Percentiles rank a stretch among this genome's conserved stretches.
Evolutionary conservation across 2,797 vertebrate genomes (phyloP).

Genomic region (Holocentrus rufus): DNA sequence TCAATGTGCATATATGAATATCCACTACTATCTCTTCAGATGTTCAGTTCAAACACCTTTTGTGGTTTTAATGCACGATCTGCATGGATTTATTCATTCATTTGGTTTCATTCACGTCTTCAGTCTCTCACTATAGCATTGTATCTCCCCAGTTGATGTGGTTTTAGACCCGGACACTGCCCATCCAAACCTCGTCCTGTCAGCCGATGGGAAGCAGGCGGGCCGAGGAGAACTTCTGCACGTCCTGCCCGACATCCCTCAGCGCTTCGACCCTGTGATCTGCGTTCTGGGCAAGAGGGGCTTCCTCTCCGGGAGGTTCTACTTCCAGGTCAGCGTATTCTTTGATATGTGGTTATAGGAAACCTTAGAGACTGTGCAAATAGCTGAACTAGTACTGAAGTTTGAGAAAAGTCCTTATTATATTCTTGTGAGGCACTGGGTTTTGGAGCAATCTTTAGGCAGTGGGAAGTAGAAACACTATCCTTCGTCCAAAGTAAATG

Average conservation of each 20-base stretch:
- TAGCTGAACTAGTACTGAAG: not conserved
- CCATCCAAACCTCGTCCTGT: conserved; percentile 82
- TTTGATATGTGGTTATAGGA: not conserved
- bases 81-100: too few species aligned
- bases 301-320: conserved; percentile 80
- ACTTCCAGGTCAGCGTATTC: conserved; percentile 75
- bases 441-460: too few species aligned
- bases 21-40: not conserved
- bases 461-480: too few species aligned
- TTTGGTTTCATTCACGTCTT: not conserved
- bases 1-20: not conserved
- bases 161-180: conserved; percentile 82
- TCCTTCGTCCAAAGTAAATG: too few species aligned
- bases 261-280: conserved; percentile 82
- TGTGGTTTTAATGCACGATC: too few species aligned
- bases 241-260: conserved; percentile 71
- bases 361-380: not conserved
- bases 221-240: conserved; percentile 70
- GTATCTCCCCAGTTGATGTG: conserved; percentile 70
- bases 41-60: too few species aligned
- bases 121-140: too few species aligned
- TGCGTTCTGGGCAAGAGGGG: conserved; percentile 80
- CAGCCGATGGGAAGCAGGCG: conserved; percentile 77
- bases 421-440: too few species aligned
- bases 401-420: too few species aligned